Conservation (phyloP, 2,113 vertebrate species). For the Podarcis muralis region DNA sequence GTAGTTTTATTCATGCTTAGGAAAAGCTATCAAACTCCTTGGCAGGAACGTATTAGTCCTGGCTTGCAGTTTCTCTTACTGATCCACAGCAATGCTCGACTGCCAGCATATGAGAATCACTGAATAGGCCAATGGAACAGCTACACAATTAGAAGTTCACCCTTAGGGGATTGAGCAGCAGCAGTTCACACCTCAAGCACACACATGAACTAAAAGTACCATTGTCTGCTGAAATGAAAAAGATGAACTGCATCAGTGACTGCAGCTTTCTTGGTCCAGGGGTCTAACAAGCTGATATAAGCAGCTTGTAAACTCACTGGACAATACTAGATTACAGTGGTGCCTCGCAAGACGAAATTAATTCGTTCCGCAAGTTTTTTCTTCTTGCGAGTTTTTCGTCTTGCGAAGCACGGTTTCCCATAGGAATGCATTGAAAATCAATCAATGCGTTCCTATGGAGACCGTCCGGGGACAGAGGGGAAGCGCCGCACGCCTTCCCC, state of each 20-base stretch:
- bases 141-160: constrained; percentile 57
- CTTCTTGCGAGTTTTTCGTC: too few species aligned
- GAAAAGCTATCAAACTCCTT: constrained; percentile 29
- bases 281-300: background rate
- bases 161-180: constrained; percentile 9
- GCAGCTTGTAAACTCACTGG: constrained; percentile 43
- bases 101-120: constrained; percentile 40
- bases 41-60: constrained; percentile 40
- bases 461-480: too few species aligned
- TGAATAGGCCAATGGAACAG: constrained; percentile 33
- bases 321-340: background rate
- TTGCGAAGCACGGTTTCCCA: too few species aligned
- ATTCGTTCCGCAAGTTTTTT: too few species aligned
- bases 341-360: too few species aligned
- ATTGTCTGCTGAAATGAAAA: constrained; percentile 45
- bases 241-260: constrained; percentile 12
- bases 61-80: constrained; percentile 55
- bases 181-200: constrained; percentile 37
- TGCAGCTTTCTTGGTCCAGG: constrained; percentile 17
- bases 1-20: constrained; percentile 20
- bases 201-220: constrained; percentile 40
- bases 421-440: too few species aligned
- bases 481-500: too few species aligned
- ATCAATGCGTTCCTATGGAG: too few species aligned
- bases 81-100: constrained; percentile 52